These are phyloP conservation scores for Ictidomys tridecemlineatus DNA, from an alignment of 2,113 vertebrate species.

Conservation along the genomic window DNA sequence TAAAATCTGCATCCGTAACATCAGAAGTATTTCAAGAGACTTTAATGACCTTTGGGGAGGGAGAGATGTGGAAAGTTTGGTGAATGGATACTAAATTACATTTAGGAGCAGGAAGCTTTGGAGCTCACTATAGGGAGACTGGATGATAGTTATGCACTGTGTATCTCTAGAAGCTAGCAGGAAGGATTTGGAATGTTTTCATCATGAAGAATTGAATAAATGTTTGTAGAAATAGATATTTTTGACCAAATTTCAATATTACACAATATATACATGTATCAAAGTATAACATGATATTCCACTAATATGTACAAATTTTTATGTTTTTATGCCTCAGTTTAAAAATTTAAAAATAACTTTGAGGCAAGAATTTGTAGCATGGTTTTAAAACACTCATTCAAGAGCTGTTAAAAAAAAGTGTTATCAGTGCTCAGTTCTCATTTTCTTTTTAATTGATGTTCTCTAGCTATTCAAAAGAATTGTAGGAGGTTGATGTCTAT, in stretches of 20 bases:
- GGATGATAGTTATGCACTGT: neutral
- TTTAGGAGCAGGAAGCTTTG: neutral
- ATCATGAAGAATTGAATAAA: neutral
- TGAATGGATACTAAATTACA: neutral
- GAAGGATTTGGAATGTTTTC: neutral
- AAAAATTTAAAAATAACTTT: neutral
- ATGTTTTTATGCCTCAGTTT: neutral
- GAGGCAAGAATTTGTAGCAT: neutral
- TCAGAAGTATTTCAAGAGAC: neutral
- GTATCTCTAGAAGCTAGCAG: neutral
- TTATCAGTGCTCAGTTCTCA: neutral
- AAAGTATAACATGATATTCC: neutral
- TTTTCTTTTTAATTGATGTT: conserved; percentile 12
- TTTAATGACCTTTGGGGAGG: neutral
- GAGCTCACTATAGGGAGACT: neutral
- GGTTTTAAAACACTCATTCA: neutral
- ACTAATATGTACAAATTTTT: neutral
- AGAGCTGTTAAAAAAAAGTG: neutral
- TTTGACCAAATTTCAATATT: neutral
- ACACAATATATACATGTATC: neutral
- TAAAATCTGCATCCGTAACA: neutral
- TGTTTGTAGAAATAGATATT: neutral
- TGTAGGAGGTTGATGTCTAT: neutral
- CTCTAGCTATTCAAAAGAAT: neutral
- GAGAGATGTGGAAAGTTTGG: neutral